A percentile compares a stretch with the other conserved stretches of the same genome.
Conservation (phyloP, 2,888 invertebrate genomes). For the Trissoscelio sp. region DNA sequence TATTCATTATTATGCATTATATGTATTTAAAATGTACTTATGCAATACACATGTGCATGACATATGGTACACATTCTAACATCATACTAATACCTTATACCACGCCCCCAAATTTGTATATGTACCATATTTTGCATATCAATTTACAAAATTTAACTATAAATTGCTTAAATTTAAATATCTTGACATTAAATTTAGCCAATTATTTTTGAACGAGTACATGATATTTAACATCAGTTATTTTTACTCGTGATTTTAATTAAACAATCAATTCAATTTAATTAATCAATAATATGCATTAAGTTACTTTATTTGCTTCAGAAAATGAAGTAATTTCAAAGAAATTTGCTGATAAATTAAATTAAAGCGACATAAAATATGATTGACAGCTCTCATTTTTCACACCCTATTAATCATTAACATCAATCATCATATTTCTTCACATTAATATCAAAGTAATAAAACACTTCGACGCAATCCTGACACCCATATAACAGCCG, state of each 20-base stretch:
- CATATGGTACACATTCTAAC: slow-evolving; percentile 36
- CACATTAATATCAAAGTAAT: slow-evolving; percentile 6
- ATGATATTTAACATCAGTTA: too few species aligned
- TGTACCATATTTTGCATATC: neutral
- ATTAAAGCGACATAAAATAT: too few species aligned
- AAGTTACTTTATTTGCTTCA: too few species aligned
- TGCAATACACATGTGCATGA: slow-evolving; percentile 6
- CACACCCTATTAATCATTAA: too few species aligned
- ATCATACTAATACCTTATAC: slow-evolving; percentile 29
- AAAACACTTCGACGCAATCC: slow-evolving; percentile 1
- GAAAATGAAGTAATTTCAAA: too few species aligned
- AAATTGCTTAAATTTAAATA: neutral
- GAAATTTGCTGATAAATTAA: too few species aligned
- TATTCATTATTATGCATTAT: neutral
- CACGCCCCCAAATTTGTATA: slow-evolving; percentile 24
- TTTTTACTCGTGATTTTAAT: too few species aligned
- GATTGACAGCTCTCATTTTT: too few species aligned
- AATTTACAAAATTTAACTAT: neutral
- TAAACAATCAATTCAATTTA: too few species aligned
- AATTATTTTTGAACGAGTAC: neutral
- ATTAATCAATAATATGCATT: too few species aligned
- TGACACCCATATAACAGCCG: slow-evolving; percentile 19
- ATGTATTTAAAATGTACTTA: neutral
- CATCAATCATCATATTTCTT: slow-evolving; percentile 10
- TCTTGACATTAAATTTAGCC: neutral